Evolutionary conservation across 37 sponge, comb jelly and placozoan genomes (phyloP).

Genomic region (Oopsacas minuta): DNA sequence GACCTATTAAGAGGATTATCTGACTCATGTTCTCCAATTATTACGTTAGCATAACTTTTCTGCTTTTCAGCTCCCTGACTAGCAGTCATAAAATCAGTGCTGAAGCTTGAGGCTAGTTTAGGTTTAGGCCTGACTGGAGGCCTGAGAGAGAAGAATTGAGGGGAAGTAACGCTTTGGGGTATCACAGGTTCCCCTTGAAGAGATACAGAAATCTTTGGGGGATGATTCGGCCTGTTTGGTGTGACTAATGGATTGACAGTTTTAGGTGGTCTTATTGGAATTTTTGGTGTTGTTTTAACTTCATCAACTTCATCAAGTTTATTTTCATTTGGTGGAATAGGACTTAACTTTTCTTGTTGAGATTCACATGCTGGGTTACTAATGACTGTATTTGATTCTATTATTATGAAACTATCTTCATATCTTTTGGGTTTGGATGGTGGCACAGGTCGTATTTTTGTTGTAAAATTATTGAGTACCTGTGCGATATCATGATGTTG

Average conservation of each 20-base stretch:
- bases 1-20: neutral
- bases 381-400: too few species aligned
- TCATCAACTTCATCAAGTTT: neutral
- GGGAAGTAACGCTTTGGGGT: neutral
- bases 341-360: neutral
- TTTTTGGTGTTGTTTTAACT: neutral
- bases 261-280: neutral
- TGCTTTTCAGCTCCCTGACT: neutral
- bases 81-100: neutral
- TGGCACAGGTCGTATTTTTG: neutral
- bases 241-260: neutral
- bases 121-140: neutral
- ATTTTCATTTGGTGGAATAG: neutral
- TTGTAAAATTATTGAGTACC: neutral
- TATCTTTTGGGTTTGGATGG: neutral
- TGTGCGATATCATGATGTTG: neutral
- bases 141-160: neutral
- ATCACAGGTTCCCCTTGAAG: neutral
- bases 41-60: neutral
- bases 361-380: neutral
- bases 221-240: neutral
- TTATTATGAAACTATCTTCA: neutral
- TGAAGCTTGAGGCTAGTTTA: neutral
- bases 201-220: neutral
- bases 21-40: neutral